Conservation (phyloP, 1,140 invertebrate species). For the Drosophila mauritiana region DNA sequence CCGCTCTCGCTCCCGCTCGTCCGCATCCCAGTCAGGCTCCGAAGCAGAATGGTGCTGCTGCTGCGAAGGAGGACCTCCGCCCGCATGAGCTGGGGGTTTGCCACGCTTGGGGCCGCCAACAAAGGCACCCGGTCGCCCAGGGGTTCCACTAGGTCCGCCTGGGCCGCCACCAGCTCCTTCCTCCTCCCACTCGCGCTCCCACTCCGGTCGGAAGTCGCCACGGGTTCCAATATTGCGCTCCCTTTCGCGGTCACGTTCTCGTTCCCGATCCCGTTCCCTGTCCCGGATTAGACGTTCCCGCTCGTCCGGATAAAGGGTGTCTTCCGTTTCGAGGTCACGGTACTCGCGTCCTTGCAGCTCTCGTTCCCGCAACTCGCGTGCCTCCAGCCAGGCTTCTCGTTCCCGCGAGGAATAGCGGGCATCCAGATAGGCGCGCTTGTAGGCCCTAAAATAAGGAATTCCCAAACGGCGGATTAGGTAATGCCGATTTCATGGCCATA, state of each 20-base stretch:
- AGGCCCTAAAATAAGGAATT: constrained; percentile 49
- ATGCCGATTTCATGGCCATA: background rate
- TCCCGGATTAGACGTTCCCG: constrained; percentile 44
- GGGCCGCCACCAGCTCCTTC: constrained; percentile 41
- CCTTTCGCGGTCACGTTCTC: constrained; percentile 63
- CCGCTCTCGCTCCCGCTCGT: constrained; percentile 54
- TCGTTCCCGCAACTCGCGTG: constrained; percentile 58
- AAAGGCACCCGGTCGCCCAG: constrained; percentile 62
- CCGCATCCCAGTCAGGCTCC: constrained; percentile 80
- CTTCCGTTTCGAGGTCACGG: constrained; percentile 69
- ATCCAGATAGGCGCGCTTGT: constrained; percentile 69
- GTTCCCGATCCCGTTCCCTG: constrained; percentile 43
- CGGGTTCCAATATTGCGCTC: constrained; percentile 57
- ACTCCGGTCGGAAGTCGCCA: constrained; percentile 68
- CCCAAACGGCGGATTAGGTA: background rate
- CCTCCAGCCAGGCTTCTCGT: constrained; percentile 72
- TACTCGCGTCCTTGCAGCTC: constrained; percentile 69
- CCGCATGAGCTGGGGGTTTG: constrained; percentile 37
- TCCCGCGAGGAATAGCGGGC: constrained; percentile 68
- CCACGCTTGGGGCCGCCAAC: constrained; percentile 72
- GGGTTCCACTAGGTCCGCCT: constrained; percentile 33
- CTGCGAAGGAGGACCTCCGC: constrained; percentile 15
- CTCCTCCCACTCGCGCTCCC: constrained; percentile 79
- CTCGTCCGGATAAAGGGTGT: constrained; percentile 72
- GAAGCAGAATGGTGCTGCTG: constrained; percentile 72